Percentiles rank a stretch among this genome's conserved stretches.
These are phyloP conservation scores for Zaprionus vittiger DNA, from an alignment of 1,140 invertebrate genomes.

Conservation along the genomic window DNA sequence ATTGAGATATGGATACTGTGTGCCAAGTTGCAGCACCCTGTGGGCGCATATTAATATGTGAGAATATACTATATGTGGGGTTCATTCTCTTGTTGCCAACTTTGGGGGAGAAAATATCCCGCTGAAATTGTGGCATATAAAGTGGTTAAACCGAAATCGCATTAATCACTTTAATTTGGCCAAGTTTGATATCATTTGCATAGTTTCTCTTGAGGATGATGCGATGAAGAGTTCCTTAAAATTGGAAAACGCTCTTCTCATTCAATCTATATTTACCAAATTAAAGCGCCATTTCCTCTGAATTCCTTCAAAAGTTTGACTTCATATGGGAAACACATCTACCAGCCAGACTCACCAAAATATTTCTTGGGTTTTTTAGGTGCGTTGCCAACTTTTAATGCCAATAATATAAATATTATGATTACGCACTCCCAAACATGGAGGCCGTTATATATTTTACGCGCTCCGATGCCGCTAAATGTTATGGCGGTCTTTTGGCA, in stretches of 20 bases:
- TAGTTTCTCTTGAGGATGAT: neutral
- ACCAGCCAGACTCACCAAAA: neutral
- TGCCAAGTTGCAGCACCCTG: slow-evolving; percentile 24
- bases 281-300: neutral
- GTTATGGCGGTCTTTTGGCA: slow-evolving; percentile 38
- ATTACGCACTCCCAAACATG: slow-evolving; percentile 55
- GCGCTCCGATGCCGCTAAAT: slow-evolving; percentile 58
- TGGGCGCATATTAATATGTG: slow-evolving; percentile 39
- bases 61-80: slow-evolving; percentile 25
- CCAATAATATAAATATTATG: slow-evolving; percentile 76
- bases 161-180: slow-evolving; percentile 5
- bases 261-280: neutral
- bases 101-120: neutral
- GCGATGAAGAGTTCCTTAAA: neutral
- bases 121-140: neutral
- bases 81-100: neutral
- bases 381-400: slow-evolving; percentile 66
- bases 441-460: slow-evolving; percentile 68
- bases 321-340: neutral
- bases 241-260: neutral
- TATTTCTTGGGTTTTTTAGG: slow-evolving; percentile 25
- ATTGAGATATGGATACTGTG: slow-evolving; percentile 67
- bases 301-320: neutral
- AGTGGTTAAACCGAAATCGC: neutral
- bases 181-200: neutral